phyloP scores from a whole-genome alignment of 2,797 vertebrate species.

The Pangasius mekongensis region DNA sequence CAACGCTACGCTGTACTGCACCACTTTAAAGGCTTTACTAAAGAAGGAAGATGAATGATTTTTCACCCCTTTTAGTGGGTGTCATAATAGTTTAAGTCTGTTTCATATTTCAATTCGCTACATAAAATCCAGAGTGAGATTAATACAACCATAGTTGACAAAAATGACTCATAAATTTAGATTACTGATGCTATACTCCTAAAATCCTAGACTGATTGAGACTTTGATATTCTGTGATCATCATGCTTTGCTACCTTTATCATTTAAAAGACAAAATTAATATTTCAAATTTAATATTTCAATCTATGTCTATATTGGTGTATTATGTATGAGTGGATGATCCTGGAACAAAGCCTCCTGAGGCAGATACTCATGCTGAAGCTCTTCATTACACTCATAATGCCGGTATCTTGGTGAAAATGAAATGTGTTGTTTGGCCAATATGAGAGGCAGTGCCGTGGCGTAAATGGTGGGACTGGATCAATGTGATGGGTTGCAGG shows the following conservation, averaged over 20 bases:
- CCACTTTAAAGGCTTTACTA: neutral
- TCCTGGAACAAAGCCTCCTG: conserved; percentile 31
- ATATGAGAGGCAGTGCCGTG: conserved; percentile 42
- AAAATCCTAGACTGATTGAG: neutral
- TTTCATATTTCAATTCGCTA: neutral
- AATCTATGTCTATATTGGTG: neutral
- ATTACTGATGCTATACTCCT: neutral
- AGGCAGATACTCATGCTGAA: conserved; percentile 40
- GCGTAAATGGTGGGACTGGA: conserved; percentile 34
- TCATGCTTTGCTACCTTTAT: neutral
- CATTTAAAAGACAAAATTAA: neutral
- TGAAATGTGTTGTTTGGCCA: conserved; percentile 50
- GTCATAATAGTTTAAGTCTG: neutral
- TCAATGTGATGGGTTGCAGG: conserved; percentile 46
- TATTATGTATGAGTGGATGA: conserved; percentile 31
- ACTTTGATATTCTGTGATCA: neutral
- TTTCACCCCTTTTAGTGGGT: neutral
- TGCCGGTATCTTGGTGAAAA: conserved; percentile 43
- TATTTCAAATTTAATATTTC: neutral
- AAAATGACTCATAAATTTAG: neutral
- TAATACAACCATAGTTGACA: neutral
- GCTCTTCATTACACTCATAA: conserved; percentile 61
- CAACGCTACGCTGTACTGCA: neutral
- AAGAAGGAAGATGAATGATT: neutral
- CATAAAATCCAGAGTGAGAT: neutral